Percentiles rank a stretch among this genome's conserved stretches.
Conservation (phyloP, 2,888 invertebrate genomes). For the Callyntrura guangdongensis region DNA sequence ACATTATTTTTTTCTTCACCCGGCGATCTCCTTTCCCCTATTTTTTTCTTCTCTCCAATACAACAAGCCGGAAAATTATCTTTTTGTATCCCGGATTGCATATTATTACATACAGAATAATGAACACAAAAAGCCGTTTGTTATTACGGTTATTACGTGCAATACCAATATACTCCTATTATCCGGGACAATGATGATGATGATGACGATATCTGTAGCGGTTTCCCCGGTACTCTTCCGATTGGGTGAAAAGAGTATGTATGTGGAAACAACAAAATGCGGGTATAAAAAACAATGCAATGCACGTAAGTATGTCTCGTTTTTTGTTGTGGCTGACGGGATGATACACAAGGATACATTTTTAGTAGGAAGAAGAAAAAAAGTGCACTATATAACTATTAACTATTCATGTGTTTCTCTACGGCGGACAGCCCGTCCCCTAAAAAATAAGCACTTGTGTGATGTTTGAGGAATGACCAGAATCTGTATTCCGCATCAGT, state of each 20-base stretch:
- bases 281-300: neutral
- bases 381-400: neutral
- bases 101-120: conserved; percentile 16
- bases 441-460: neutral
- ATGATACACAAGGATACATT: conserved; percentile 67
- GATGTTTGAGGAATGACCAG: conserved; percentile 65
- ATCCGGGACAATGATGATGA: neutral
- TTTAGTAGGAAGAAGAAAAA: neutral
- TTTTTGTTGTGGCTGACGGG: conserved; percentile 11
- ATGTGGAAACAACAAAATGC: neutral
- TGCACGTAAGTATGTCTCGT: neutral
- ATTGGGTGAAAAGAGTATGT: neutral
- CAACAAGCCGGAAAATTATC: too few species aligned
- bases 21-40: neutral
- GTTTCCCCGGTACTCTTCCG: neutral
- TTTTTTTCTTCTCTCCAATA: neutral
- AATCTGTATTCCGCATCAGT: conserved; percentile 75
- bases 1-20: neutral
- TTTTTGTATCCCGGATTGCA: too few species aligned
- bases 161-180: neutral
- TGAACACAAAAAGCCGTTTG: neutral
- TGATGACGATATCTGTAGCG: neutral
- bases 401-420: neutral
- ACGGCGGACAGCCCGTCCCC: too few species aligned
- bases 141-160: conserved; percentile 49